phyloP scores from a whole-genome alignment of 2,113 vertebrate genomes.

The Mirounga angustirostris region DNA sequence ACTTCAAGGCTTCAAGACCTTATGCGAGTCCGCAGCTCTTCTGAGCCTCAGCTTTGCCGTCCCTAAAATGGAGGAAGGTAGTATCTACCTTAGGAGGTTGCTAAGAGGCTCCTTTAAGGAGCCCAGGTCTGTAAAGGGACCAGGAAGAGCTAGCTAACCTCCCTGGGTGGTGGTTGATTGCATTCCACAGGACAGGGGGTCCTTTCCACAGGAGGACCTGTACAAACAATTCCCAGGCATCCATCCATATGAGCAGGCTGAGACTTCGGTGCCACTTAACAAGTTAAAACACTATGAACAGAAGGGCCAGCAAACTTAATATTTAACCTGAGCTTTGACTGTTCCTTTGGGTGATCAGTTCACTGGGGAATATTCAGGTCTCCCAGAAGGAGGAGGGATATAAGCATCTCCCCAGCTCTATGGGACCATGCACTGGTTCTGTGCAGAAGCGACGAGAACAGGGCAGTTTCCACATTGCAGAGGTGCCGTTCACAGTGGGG shows the following conservation, averaged over 20 bases:
- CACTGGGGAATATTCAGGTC: neutral
- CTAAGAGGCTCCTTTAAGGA: neutral
- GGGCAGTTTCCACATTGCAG: neutral
- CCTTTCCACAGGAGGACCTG: neutral
- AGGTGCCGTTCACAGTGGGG: neutral
- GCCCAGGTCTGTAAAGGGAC: neutral
- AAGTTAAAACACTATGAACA: neutral
- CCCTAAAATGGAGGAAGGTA: neutral
- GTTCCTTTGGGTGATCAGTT: neutral
- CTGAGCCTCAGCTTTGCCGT: neutral
- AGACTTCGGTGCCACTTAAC: neutral
- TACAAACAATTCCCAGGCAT: neutral
- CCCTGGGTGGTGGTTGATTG: too few species aligned
- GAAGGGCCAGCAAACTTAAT: neutral
- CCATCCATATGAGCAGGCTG: neutral
- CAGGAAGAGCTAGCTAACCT: neutral
- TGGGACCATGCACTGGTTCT: too few species aligned
- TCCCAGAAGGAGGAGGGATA: neutral
- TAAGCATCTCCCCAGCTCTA: neutral
- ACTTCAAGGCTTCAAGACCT: neutral
- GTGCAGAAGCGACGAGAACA: neutral
- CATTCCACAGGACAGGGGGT: neutral
- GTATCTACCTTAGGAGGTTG: neutral
- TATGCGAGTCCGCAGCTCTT: neutral
- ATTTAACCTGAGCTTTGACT: constrained; percentile 15